Percentiles rank a stretch among this genome's conserved stretches.
Evolutionary conservation across 1,140 invertebrate species (phyloP).

Genomic region (Gryllus bimaculatus): DNA sequence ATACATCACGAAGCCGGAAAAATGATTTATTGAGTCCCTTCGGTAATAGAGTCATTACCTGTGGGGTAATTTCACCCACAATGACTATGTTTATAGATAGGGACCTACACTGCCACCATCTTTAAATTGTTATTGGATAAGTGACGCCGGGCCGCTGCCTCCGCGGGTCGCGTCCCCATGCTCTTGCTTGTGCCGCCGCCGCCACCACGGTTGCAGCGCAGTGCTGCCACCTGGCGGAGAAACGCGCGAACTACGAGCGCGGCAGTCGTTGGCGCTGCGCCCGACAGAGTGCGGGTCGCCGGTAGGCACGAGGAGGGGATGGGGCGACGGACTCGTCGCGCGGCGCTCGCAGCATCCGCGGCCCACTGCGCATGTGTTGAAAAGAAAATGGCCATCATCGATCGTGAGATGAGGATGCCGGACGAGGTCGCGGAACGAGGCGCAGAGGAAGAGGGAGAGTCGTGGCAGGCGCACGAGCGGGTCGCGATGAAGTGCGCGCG

Average conservation of each 20-base stretch:
- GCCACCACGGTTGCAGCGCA: no score
- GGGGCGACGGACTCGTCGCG: background rate
- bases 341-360: background rate
- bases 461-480: background rate
- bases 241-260: background rate
- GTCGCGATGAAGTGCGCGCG: background rate
- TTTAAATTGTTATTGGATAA: no score
- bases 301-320: background rate
- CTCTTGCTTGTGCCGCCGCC: no score
- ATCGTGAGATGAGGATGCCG: background rate
- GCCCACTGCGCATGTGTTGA: background rate
- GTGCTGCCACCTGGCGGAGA: no score
- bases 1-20: no score
- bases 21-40: no score
- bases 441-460: background rate
- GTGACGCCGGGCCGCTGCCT: no score
- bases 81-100: no score
- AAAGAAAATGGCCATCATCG: slow-evolving; percentile 4
- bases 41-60: no score
- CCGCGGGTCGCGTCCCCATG: no score
- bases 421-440: background rate
- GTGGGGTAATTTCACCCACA: no score
- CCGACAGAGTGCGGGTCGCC: background rate
- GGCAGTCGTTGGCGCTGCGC: background rate
- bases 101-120: no score